A percentile compares a stretch with the other conserved stretches of the same genome.
These are phyloP conservation scores for Acipenser oxyrinchus DNA, from an alignment of 2,797 vertebrate species.

Conservation along the genomic window DNA sequence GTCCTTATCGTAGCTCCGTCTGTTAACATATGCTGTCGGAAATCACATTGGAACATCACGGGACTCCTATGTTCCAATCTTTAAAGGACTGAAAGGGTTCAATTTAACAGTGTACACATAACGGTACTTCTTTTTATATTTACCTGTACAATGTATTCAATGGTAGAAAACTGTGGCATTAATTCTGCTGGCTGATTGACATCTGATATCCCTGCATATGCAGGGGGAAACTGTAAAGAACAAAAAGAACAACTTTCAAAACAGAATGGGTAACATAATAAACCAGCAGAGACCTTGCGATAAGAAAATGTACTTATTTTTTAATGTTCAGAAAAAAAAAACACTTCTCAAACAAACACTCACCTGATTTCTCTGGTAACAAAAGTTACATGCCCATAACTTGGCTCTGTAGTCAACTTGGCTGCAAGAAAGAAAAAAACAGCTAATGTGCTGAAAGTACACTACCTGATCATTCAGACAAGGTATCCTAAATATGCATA, in stretches of 20 bases:
- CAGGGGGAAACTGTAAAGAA: slow-evolving; percentile 78
- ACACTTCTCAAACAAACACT: slow-evolving; percentile 30
- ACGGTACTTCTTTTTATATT: slow-evolving; percentile 17
- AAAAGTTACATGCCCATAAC: slow-evolving; percentile 97
- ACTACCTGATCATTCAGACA: neutral
- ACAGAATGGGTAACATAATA: neutral
- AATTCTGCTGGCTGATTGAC: slow-evolving; percentile 91
- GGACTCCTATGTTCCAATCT: neutral
- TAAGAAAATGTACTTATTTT: neutral
- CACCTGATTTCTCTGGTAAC: slow-evolving; percentile 94
- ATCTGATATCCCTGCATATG: slow-evolving; percentile 89
- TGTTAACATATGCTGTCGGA: too few relatives aligned
- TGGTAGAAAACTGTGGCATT: slow-evolving; percentile 95
- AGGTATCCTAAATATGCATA: neutral
- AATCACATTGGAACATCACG: too few relatives aligned
- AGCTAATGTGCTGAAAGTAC: neutral
- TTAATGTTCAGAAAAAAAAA: neutral
- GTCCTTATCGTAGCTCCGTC: too few relatives aligned
- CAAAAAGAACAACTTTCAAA: slow-evolving; percentile 11
- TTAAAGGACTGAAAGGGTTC: too few relatives aligned
- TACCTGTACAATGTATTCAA: slow-evolving; percentile 97
- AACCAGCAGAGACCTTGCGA: neutral
- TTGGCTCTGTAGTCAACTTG: slow-evolving; percentile 94
- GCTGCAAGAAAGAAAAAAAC: slow-evolving; percentile 48
- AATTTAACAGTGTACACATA: too few relatives aligned